Evolutionary conservation across 2,797 vertebrate species (phyloP).

Genomic region (Ambastaia sidthimunki): DNA sequence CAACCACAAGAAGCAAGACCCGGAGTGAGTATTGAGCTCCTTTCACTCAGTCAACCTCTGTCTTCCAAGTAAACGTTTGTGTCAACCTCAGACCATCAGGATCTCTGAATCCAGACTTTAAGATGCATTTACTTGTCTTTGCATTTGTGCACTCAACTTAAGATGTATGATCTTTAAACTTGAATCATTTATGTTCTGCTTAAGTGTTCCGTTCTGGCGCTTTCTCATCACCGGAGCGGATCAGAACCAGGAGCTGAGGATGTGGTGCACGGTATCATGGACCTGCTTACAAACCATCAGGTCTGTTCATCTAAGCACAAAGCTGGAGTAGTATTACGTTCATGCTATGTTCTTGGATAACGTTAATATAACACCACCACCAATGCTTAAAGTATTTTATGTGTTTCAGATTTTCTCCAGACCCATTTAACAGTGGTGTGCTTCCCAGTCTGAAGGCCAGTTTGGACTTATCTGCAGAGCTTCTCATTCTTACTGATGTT

Average conservation of each 20-base stretch:
- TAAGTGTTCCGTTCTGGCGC: conserved; percentile 95
- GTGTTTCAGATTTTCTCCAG: conserved; percentile 88
- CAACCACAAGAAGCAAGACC: conserved; percentile 98
- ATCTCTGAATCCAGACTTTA: neutral
- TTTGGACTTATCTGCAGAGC: conserved; percentile 93
- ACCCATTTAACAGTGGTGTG: conserved; percentile 87
- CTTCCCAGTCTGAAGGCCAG: conserved; percentile 92
- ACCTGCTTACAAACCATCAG: conserved; percentile 95
- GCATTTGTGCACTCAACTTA: neutral
- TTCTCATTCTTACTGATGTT: conserved; percentile 94
- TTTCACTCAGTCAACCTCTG: neutral
- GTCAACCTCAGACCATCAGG: neutral
- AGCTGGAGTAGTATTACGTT: neutral
- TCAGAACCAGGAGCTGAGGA: conserved; percentile 95
- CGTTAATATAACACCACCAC: neutral
- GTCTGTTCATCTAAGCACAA: conserved; percentile 66
- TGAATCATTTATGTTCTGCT: conserved; percentile 60
- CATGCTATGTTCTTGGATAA: neutral
- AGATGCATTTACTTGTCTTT: neutral
- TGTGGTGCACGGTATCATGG: conserved; percentile 99
- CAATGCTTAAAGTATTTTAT: neutral
- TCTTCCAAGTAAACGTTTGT: neutral
- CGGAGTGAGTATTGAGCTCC: conserved; percentile 84
- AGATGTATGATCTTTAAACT: too few relatives aligned
- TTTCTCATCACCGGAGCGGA: conserved; percentile 97